phyloP scores from a whole-genome alignment of 2,888 invertebrate species.

The Liopterus haemorrhoidalis region DNA sequence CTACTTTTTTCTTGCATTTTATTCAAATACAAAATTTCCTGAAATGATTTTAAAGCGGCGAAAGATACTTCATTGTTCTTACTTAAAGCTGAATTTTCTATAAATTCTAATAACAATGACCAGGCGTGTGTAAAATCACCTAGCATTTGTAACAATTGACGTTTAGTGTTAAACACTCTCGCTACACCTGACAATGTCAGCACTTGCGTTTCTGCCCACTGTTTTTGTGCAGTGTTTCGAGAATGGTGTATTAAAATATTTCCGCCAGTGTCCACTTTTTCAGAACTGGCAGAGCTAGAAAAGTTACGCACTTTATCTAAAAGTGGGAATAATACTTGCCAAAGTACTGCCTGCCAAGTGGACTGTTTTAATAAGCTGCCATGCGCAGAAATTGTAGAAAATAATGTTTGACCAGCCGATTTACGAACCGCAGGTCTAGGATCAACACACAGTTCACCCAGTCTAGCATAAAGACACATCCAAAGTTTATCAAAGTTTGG shows the following conservation, averaged over 20 bases:
- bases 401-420: conserved; percentile 94
- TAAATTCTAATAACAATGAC: conserved; percentile 87
- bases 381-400: conserved; percentile 95
- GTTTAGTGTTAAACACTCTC: conserved; percentile 85
- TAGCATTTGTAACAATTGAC: conserved; percentile 71
- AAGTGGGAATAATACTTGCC: conserved; percentile 93
- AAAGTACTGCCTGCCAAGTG: conserved; percentile 91
- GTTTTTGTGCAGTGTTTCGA: conserved; percentile 96
- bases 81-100: conserved; percentile 85
- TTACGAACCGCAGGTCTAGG: conserved; percentile 92
- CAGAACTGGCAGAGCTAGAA: conserved; percentile 64
- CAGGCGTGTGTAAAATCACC: conserved; percentile 93
- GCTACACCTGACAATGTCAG: conserved; percentile 86
- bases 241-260: conserved; percentile 97
- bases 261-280: conserved; percentile 83
- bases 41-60: conserved; percentile 93
- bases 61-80: conserved; percentile 94
- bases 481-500: conserved; percentile 88
- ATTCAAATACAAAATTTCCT: conserved; percentile 79
- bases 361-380: conserved; percentile 78
- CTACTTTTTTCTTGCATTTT: conserved; percentile 49
- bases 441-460: conserved; percentile 91
- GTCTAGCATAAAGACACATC: conserved; percentile 88
- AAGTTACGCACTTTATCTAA: conserved; percentile 82
- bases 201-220: conserved; percentile 98